These are phyloP conservation scores for Turritopsis dohrnii DNA, from an alignment of 30 jellyfish, hydroid and myxozoan genomes.

Conservation along the genomic window DNA sequence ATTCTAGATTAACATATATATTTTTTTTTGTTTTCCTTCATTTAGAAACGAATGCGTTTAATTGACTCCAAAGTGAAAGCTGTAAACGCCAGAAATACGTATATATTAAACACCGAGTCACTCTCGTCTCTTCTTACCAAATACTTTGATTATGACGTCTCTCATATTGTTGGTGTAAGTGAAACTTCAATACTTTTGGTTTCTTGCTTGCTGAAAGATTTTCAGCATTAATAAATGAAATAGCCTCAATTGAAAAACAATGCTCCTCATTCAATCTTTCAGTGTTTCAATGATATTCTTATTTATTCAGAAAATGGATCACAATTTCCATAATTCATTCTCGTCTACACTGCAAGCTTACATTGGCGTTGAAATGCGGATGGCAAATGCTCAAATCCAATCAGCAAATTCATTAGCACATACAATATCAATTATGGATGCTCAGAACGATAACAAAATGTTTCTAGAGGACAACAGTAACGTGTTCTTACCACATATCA, in stretches of 20 bases:
- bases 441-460: slow-evolving; percentile 60
- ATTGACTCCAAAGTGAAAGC: slow-evolving; percentile 68
- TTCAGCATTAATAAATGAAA: background rate
- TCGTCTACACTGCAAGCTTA: slow-evolving; percentile 78
- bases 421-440: slow-evolving; percentile 55
- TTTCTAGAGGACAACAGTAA: slow-evolving; percentile 78
- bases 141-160: slow-evolving; percentile 66
- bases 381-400: slow-evolving; percentile 62
- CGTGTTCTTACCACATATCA: slow-evolving; percentile 46
- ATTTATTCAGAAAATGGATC: slow-evolving; percentile 81
- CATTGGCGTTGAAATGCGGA: slow-evolving; percentile 72
- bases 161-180: slow-evolving; percentile 71
- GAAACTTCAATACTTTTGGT: background rate
- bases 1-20: background rate
- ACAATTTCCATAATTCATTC: slow-evolving; percentile 79
- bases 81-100: slow-evolving; percentile 66
- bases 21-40: background rate
- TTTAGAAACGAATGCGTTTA: slow-evolving; percentile 52
- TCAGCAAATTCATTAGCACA: slow-evolving; percentile 86
- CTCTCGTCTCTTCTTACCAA: slow-evolving; percentile 54
- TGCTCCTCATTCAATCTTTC: background rate
- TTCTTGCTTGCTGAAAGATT: background rate
- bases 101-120: slow-evolving; percentile 42
- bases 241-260: background rate
- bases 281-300: too few species aligned